Conservation (phyloP, 2,888 invertebrate genomes). For the Esperia sulphurella region DNA sequence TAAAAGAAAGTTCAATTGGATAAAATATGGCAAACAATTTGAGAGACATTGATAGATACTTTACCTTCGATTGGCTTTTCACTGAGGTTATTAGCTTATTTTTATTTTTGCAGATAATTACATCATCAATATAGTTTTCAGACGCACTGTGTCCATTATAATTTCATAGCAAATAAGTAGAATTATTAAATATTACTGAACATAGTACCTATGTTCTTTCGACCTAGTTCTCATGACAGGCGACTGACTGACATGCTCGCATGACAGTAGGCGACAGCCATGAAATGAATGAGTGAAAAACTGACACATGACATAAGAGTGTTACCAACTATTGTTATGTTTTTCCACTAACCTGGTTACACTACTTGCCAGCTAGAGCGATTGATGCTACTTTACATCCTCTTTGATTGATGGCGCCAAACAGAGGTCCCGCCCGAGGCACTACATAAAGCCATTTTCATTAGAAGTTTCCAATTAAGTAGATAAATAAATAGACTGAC, state of each 20-base stretch:
- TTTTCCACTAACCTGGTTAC: too few species aligned
- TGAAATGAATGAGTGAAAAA: too few species aligned
- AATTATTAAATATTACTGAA: conserved; percentile 38
- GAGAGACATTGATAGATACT: conserved; percentile 42
- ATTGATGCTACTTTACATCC: too few species aligned
- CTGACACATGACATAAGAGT: neutral
- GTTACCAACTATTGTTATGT: too few species aligned
- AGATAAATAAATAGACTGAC: too few species aligned
- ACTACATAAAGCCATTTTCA: too few species aligned
- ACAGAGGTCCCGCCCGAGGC: too few species aligned
- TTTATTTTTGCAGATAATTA: conserved; percentile 35
- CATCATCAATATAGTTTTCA: conserved; percentile 38
- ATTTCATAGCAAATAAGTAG: conserved; percentile 29
- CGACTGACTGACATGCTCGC: neutral
- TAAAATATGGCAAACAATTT: conserved; percentile 72
- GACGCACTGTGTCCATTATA: conserved; percentile 25
- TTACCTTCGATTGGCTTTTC: conserved; percentile 53
- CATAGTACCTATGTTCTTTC: conserved; percentile 52
- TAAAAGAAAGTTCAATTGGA: conserved; percentile 55
- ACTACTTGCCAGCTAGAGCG: too few species aligned
- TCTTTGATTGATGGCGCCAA: too few species aligned
- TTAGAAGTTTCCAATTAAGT: too few species aligned
- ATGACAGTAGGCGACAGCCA: too few species aligned
- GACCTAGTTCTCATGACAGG: conserved; percentile 66
- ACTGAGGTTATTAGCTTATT: conserved; percentile 39